Evolutionary conservation across 1,140 invertebrate genomes (phyloP).

Genomic region (Drosophila equinoxialis): DNA sequence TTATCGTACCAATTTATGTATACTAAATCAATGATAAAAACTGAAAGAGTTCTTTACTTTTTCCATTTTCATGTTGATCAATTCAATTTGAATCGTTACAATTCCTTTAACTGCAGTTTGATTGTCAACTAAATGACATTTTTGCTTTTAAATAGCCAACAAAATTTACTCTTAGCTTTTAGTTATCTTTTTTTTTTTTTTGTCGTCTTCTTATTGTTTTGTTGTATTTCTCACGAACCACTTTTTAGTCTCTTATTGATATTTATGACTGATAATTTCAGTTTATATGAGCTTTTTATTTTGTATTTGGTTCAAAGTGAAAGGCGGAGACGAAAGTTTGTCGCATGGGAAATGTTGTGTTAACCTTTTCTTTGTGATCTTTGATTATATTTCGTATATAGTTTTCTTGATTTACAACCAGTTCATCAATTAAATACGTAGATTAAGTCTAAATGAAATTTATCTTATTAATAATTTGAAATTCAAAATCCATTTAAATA

Average conservation of each 20-base stretch:
- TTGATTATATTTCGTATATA: slow-evolving; percentile 11
- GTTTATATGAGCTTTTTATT: slow-evolving; percentile 36
- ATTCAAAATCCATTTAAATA: too few relatives aligned
- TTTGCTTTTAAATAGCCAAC: slow-evolving; percentile 5
- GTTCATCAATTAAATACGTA: background rate
- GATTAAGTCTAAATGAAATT: background rate
- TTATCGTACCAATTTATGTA: background rate
- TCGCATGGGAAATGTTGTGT: slow-evolving; percentile 26
- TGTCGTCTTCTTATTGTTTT: slow-evolving; percentile 14
- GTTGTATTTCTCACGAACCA: slow-evolving; percentile 50
- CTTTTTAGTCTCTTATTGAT: slow-evolving; percentile 56
- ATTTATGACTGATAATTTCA: slow-evolving; percentile 67
- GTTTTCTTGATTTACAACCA: background rate
- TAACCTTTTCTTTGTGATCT: background rate
- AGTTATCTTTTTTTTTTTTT: slow-evolving; percentile 5
- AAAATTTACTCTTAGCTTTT: slow-evolving; percentile 3
- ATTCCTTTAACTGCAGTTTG: slow-evolving; percentile 18
- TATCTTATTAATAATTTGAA: too few relatives aligned
- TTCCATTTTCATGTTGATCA: slow-evolving; percentile 20
- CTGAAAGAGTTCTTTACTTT: background rate
- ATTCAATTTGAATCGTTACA: slow-evolving; percentile 6
- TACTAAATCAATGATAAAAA: slow-evolving; percentile 7
- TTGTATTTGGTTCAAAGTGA: slow-evolving; percentile 36
- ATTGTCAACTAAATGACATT: slow-evolving; percentile 23
- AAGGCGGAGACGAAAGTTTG: slow-evolving; percentile 58